Evolutionary conservation across 2,888 invertebrate genomes (phyloP), one percentile per base, ranked within the genome.

Genomic region (Drosophila austrosaltans): DNA sequence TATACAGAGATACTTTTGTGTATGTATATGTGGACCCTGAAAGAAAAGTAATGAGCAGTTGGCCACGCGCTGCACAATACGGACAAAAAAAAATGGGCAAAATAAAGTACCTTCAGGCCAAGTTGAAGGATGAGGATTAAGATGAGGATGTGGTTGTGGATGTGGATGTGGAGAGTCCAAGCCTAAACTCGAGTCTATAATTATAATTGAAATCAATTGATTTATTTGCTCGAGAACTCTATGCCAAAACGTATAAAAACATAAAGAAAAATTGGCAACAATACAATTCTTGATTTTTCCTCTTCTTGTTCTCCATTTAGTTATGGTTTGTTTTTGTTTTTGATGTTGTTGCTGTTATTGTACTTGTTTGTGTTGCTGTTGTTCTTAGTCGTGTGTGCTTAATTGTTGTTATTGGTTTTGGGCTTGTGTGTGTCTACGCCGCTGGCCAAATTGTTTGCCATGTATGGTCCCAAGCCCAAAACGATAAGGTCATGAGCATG

Each of bases 131-230:
- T 59, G 48, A 54, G 60, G 60, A 57, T 61, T 65, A 42, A 56
- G 58, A 42, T 61, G 53, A 20, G 48, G 48, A 48, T 48, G 22
- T 22, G 48, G 2, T 22, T 48, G 48, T 48, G 48, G 22, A 56
- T 61, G 66, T 40, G 56, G 58, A 42, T 61, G 53, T 8, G 48
- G 48, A 48, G 48, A 48, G 48, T 48, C 25, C 48, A 48, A 66
- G 67, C 72, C 77, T 77, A 75, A 77, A 75, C 77, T 66, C 72
- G 70, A 61, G 62, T 72, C 90, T 91, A 84, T 91, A 91, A 91
- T 91, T 91, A 91, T 90, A 91, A 91, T 91, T 90, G 91, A 91
- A 90, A 91, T 90, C 89, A 91, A 91, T 91, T 91, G 90, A 91
- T 91, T 91, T 91, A 90, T 90, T 86, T 85, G 82, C 84, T 63